These are phyloP conservation scores for Deilephila elpenor DNA, from an alignment of 2,888 invertebrate genomes.

Conservation along the genomic window DNA sequence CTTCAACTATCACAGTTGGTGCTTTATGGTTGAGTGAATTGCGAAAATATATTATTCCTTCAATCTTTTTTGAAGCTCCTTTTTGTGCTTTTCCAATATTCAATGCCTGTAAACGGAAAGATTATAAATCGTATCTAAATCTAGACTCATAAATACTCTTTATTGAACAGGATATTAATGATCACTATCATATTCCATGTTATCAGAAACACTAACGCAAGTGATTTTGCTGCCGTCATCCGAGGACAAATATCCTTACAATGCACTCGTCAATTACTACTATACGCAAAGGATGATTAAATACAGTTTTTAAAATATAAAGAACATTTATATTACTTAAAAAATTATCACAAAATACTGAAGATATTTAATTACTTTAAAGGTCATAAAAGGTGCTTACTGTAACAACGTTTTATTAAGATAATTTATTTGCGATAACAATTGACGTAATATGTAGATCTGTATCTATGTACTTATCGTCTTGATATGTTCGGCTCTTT, in stretches of 20 bases:
- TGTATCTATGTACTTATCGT: neutral
- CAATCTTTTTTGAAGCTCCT: neutral
- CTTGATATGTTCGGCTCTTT: neutral
- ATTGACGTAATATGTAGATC: slow-evolving; percentile 29
- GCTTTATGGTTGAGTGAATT: no score
- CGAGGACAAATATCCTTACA: neutral
- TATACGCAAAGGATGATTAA: neutral
- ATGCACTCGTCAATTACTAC: neutral
- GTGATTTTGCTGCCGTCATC: neutral
- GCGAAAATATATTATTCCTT: neutral
- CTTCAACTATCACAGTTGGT: neutral
- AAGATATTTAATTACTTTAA: slow-evolving; percentile 41
- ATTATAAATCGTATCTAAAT: neutral
- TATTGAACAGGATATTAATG: neutral
- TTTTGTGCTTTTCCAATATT: neutral
- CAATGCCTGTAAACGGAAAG: neutral
- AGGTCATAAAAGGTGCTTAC: slow-evolving; percentile 33
- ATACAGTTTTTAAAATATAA: neutral
- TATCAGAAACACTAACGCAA: neutral
- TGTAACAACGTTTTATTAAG: slow-evolving; percentile 29
- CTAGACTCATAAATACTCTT: neutral
- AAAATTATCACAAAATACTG: slow-evolving; percentile 38
- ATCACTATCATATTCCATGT: neutral
- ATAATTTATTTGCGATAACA: slow-evolving; percentile 34
- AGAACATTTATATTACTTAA: neutral